Base-by-base conservation (phyloP, 2,888 invertebrate genomes). In the Entomobrya multifasciata region DNA sequence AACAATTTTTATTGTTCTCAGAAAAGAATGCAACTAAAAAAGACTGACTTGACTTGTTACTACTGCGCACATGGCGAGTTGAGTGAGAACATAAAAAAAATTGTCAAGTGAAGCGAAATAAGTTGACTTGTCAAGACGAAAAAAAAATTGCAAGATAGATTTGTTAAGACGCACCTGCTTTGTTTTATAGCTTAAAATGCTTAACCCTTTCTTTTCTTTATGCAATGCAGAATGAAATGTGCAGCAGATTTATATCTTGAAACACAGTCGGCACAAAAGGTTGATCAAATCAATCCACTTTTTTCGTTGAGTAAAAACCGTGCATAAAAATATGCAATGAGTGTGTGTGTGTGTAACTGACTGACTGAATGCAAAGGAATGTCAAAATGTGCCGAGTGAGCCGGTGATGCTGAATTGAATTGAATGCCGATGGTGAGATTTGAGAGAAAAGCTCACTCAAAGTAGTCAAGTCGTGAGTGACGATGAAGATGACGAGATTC, bases 111-210 rank as follows among this genome's bases (percentile, higher is more conserved):
- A n/a, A n/a, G n/a, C n/a, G n/a, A n/a, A n/a, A n/a, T n/a, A n/a
- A n/a, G n/a, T n/a, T n/a, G n/a, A n/a, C n/a, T n/a, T n/a, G n/a
- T n/a, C n/a, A n/a, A n/a, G n/a, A n/a, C n/a, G n/a, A n/a, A n/a
- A n/a, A n/a, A n/a, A n/a, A 30, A 62, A 62, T 36, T 30, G 30
- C 4, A 30, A 62, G 62, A 62, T 62, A 36, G 36, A 62, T 62
- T n/a, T 62, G 30, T 62, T 62, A n/a, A n/a, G 30, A 62, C 62
- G 62, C 62, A 62, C 62, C 62, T 62, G 62, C 27, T 27, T 36
- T 62, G 30, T 36, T n/a, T 62, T n/a, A n/a, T n/a, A n/a, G n/a
- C n/a, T n/a, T n/a, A n/a, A n/a, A n/a, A n/a, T n/a, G n/a, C n/a
- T n/a, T n/a, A n/a, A n/a, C n/a, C n/a, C n/a, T n/a, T n/a, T n/a